Percentiles rank a stretch among this genome's conserved stretches.
phyloP scores from a whole-genome alignment of 2,888 invertebrate genomes.

The Cotesia congregata region DNA sequence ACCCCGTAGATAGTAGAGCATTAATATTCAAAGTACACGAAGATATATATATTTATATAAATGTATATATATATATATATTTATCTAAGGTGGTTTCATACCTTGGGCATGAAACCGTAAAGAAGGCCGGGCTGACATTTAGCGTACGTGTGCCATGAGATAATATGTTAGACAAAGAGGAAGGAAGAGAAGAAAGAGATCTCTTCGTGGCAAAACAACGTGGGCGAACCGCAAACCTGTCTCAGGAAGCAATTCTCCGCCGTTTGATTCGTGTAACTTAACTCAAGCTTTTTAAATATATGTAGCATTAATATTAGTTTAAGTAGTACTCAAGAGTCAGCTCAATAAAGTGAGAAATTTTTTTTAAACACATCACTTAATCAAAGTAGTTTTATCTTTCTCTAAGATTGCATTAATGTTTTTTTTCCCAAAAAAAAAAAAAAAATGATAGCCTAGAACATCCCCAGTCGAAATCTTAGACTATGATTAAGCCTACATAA shows the following conservation, averaged over 20 bases:
- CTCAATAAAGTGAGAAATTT: background rate
- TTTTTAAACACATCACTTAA: background rate
- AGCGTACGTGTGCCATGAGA: conserved; percentile 41
- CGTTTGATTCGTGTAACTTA: conserved; percentile 15
- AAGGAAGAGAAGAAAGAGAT: conserved; percentile 29
- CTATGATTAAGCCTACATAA: too few relatives aligned
- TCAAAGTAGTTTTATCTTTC: background rate
- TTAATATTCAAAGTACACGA: conserved; percentile 60
- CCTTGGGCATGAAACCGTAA: conserved; percentile 48
- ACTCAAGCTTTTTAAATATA: background rate
- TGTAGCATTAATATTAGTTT: too few relatives aligned
- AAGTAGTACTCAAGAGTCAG: background rate
- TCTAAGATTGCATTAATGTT: background rate
- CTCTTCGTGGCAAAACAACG: conserved; percentile 28
- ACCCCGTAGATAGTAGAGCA: conserved; percentile 56
- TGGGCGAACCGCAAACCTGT: conserved; percentile 31
- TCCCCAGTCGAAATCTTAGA: too few relatives aligned
- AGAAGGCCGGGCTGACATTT: conserved; percentile 56
- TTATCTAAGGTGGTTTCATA: conserved; percentile 18
- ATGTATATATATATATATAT: conserved; percentile 15
- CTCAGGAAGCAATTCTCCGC: conserved; percentile 23
- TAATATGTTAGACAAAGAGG: conserved; percentile 31
- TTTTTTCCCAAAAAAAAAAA: background rate
- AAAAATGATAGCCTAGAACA: background rate
- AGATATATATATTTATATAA: conserved; percentile 33